Base-by-base conservation (phyloP, 2,888 invertebrate genomes). In the Abrostola tripartita region DNA sequence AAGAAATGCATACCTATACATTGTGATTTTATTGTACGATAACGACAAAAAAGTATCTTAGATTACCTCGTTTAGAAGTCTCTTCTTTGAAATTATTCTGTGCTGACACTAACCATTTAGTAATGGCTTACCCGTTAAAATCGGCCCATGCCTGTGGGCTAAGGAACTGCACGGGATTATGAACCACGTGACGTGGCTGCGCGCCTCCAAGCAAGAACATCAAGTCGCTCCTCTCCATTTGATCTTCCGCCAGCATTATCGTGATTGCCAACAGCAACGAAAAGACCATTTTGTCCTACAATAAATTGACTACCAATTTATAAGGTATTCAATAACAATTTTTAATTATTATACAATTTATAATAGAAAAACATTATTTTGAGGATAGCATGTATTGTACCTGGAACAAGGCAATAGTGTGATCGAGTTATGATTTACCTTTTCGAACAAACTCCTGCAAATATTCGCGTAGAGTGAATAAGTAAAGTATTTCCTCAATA, bases 391-490 rank as follows among this genome's bases (percentile, higher is more conserved):
- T 24, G 24, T 1, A 24, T 4, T 24, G 24, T 1, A 24, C 24
- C 24, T 24, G 24, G 4, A 24, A 24, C 4, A 24, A 2, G 40
- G 9, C 10, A 40, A 9, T 9, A 11, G 40, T 4, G 44, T 8
- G 10, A 0, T 10, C 5, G 37, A 44, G 37, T 10, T 5, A 37
- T 10, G 38, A 49, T 47, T 24, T 65, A 97, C 97, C 95, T 98
- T 98, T 90, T 99, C 99, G 90, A 99, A 99, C 47, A 99, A 94
- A 85, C 99, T 99, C 81, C 99, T 96, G 86, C 99, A 98, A 81
- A 99, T 98, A 87, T 98, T 99, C 35, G 96, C 95, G 84, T 98
- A 99, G 0, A 99, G 95, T 11, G 97, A 98, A 85, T 97, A 98
- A 0, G 98, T 98, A 88, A 99, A 99, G 87, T 97, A 97, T 61